Base-by-base conservation (phyloP, 2,888 invertebrate species). In the Himalopsyche japonica region DNA sequence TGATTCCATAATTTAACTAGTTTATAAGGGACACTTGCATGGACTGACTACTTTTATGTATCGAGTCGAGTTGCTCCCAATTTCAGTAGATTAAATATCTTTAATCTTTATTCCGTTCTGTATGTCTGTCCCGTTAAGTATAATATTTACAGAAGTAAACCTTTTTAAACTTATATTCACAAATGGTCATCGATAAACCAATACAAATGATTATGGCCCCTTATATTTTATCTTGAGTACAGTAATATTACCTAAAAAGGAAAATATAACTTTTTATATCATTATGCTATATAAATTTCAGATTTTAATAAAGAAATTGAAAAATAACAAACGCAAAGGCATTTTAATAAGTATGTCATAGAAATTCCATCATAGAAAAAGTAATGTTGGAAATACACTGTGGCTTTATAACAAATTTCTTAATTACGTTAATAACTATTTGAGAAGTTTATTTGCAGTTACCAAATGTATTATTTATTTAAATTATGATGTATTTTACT, bases 21-120 rank as follows among this genome's bases (percentile, higher is more conserved):
- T 84, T 85, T 78, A 82, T 86, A 86, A 86, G 86, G 85, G 86
- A 86, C 86, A 86, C 86, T 86, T 85, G 64, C 83, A 79, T 85
- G 83, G 85, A 83, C 81, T 83, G 81, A 81, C 83, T 81, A 84
- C n/a, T 34, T 80, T 30, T 80, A n/a, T 57, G 57, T 83, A 83
- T 37, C 37, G 82, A 82, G 82, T 82, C 79, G 76, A 37, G 86
- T 86, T 86, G 86, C 77, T 86, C 86, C 86, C 86, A 83, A 70
- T 49, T 80, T 81, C 70, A 70, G 27, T 15, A 27, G 70, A 70
- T 70, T 70, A 30, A 70, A 70, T 27, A 70, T 79, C 48, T 76
- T 81, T 84, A 78, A 57, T 70, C 80, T 83, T 79, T 24, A 20
- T 57, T 24, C 27, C 70, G 24, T 70, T 70, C 15, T 27, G 70